These are phyloP conservation scores for Gastrophysa polygoni DNA, from an alignment of 2,888 invertebrate species.

Conservation along the genomic window DNA sequence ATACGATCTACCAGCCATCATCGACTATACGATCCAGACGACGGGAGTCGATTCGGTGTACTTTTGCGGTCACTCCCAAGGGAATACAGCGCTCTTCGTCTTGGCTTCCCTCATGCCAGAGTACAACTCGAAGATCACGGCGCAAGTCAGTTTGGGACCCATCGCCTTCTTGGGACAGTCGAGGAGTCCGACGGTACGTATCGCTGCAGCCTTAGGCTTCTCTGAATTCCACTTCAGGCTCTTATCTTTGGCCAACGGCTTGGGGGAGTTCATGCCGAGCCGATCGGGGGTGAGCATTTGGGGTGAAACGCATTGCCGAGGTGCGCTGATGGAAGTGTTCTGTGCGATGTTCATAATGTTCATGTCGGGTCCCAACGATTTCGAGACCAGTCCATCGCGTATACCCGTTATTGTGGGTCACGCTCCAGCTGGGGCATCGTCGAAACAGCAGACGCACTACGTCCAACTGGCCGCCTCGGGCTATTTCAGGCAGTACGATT, in stretches of 20 bases:
- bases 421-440: constrained; percentile 58
- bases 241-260: background rate
- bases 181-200: background rate
- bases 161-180: background rate
- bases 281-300: background rate
- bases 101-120: background rate
- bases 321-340: background rate
- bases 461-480: constrained; percentile 66
- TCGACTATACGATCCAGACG: constrained; percentile 66
- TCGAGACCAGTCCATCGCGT: constrained; percentile 49
- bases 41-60: constrained; percentile 29
- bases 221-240: background rate
- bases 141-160: background rate
- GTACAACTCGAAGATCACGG: background rate
- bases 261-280: background rate
- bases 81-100: background rate
- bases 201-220: background rate
- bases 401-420: constrained; percentile 41
- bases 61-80: background rate
- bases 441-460: constrained; percentile 74
- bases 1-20: constrained; percentile 76
- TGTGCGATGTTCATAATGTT: constrained; percentile 37
- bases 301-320: background rate
- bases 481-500: constrained; percentile 59
- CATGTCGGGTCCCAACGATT: constrained; percentile 50